A percentile compares a stretch with the other conserved stretches of the same genome.
Evolutionary conservation across 2,113 vertebrate genomes (phyloP).

Genomic region (Pavo muticus): DNA sequence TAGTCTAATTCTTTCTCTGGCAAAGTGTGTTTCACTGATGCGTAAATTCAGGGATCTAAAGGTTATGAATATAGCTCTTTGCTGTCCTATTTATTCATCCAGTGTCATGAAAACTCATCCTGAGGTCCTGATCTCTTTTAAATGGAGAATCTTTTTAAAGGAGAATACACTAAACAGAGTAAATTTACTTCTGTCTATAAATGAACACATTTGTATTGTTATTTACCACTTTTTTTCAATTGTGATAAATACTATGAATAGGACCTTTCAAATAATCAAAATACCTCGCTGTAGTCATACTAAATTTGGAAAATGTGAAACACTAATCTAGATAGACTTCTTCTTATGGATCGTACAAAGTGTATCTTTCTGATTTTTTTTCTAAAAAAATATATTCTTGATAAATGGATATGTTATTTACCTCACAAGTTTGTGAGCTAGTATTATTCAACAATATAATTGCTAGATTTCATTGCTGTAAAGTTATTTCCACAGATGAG

Average conservation of each 20-base stretch:
- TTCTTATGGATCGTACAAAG: neutral
- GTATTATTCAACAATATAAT: neutral
- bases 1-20: conserved; percentile 40
- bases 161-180: neutral
- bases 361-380: neutral
- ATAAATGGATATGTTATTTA: neutral
- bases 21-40: conserved; percentile 34
- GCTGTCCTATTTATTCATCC: conserved; percentile 36
- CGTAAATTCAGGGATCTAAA: conserved; percentile 15
- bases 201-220: neutral
- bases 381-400: neutral
- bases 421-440: neutral
- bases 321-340: neutral
- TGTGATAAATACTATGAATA: neutral
- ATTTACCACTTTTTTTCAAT: neutral
- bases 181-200: neutral
- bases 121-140: neutral
- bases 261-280: neutral
- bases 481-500: neutral
- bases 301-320: neutral
- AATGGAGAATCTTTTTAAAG: neutral
- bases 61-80: conserved; percentile 18
- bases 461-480: neutral
- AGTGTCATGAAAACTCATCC: neutral
- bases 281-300: neutral